Conservation (phyloP, 2,888 invertebrate species). For the Clistopyga incitator region DNA sequence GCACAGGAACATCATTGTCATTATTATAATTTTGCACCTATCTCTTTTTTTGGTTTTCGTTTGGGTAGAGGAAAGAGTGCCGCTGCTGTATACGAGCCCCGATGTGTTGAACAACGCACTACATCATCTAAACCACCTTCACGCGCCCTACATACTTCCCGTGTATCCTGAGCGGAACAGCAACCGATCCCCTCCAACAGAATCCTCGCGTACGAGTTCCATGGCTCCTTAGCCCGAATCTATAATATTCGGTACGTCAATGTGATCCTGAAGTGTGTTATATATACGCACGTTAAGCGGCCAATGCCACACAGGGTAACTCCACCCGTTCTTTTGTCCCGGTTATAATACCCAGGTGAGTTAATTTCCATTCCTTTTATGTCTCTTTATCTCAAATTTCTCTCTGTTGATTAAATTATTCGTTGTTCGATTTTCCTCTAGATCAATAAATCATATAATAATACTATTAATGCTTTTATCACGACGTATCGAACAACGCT, state of each 20-base stretch:
- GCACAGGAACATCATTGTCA: conserved; percentile 71
- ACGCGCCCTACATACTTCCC: conserved; percentile 78
- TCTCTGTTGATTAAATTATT: conserved; percentile 23
- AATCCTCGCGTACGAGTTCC: conserved; percentile 72
- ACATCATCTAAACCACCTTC: conserved; percentile 82
- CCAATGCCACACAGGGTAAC: conserved; percentile 73
- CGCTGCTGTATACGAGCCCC: conserved; percentile 83
- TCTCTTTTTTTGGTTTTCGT: conserved; percentile 76
- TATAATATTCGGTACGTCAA: conserved; percentile 64
- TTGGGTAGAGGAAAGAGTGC: conserved; percentile 83
- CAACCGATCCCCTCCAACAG: conserved; percentile 76
- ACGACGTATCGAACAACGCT: conserved; percentile 21
- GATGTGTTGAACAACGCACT: conserved; percentile 83
- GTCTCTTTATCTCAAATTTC: conserved; percentile 56
- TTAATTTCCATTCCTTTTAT: conserved; percentile 71
- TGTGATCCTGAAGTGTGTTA: conserved; percentile 68
- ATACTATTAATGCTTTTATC: conserved; percentile 5
- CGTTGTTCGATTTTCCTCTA: conserved; percentile 32
- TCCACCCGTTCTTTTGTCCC: conserved; percentile 80
- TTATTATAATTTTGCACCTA: conserved; percentile 77
- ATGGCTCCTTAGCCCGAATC: conserved; percentile 73
- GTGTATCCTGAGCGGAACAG: conserved; percentile 78
- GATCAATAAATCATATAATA: conserved; percentile 32
- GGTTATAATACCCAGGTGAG: conserved; percentile 80
- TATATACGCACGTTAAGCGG: conserved; percentile 66